phyloP scores from a whole-genome alignment of 2,797 vertebrate genomes.

The Enteromius mattozi region DNA sequence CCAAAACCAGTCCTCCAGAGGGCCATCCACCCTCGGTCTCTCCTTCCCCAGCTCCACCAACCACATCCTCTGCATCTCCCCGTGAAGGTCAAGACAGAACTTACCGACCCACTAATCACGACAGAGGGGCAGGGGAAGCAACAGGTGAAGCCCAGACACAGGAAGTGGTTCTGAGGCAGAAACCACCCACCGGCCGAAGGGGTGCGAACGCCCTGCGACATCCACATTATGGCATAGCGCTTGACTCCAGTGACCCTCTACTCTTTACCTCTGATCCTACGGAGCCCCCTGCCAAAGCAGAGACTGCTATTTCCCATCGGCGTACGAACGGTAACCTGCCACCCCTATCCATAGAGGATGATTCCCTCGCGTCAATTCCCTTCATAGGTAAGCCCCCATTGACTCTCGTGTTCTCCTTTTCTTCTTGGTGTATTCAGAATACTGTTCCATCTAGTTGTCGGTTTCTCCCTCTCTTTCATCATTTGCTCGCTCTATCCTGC shows the following conservation, averaged over 20 bases:
- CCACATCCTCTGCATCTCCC: slow-evolving; percentile 47
- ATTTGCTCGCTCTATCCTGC: background rate
- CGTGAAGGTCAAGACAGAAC: slow-evolving; percentile 74
- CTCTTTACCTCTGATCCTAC: slow-evolving; percentile 74
- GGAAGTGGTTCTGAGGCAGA: slow-evolving; percentile 92
- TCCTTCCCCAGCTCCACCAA: slow-evolving; percentile 53
- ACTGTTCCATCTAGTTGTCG: background rate
- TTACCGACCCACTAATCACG: slow-evolving; percentile 79
- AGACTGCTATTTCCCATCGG: slow-evolving; percentile 65
- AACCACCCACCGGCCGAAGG: slow-evolving; percentile 90
- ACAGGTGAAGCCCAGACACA: slow-evolving; percentile 82
- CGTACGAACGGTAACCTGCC: slow-evolving; percentile 81
- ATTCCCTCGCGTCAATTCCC: slow-evolving; percentile 94
- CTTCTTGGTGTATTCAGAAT: slow-evolving; percentile 14
- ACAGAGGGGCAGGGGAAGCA: slow-evolving; percentile 74
- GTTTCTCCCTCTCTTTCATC: background rate
- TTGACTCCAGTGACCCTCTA: slow-evolving; percentile 82
- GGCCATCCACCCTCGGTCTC: slow-evolving; percentile 16
- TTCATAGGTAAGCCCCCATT: slow-evolving; percentile 89
- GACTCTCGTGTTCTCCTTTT: background rate
- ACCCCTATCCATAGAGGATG: slow-evolving; percentile 85
- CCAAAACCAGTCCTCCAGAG: slow-evolving; percentile 77
- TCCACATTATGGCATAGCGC: slow-evolving; percentile 84
- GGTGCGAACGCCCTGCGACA: slow-evolving; percentile 78
- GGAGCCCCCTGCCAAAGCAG: slow-evolving; percentile 55